Conservation (phyloP, 1,140 invertebrate species). For the Plutomurus gul region DNA sequence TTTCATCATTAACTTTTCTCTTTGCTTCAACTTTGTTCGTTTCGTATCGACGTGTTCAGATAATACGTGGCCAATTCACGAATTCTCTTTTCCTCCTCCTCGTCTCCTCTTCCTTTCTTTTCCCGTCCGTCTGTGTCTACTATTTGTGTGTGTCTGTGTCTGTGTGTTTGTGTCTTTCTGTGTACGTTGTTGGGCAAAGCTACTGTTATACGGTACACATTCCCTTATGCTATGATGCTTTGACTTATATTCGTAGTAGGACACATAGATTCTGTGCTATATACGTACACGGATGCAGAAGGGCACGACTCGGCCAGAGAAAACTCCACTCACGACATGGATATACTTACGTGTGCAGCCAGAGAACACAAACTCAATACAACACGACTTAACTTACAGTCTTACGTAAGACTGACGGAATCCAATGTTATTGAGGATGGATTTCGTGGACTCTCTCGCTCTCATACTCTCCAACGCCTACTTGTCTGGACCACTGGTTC, state of each 20-base stretch:
- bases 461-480: neutral
- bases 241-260: too few relatives aligned
- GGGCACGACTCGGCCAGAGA: neutral
- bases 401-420: neutral
- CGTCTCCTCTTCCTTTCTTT: neutral
- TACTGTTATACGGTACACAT: too few relatives aligned
- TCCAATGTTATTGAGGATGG: neutral
- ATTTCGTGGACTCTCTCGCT: too few relatives aligned
- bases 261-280: neutral
- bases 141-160: too few relatives aligned
- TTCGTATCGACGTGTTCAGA: constrained; percentile 7
- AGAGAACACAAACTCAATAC: too few relatives aligned
- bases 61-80: constrained; percentile 20
- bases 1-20: constrained; percentile 39
- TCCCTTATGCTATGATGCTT: neutral
- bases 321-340: neutral
- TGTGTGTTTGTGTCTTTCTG: too few relatives aligned
- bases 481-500: too few relatives aligned
- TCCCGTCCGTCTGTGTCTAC: too few relatives aligned
- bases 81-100: neutral
- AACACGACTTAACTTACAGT: too few relatives aligned
- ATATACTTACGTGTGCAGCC: too few relatives aligned
- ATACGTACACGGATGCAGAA: neutral
- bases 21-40: constrained; percentile 7
- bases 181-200: too few relatives aligned